Evolutionary conservation across 2,888 invertebrate species (phyloP).

Genomic region (Drosophila stalkeri): DNA sequence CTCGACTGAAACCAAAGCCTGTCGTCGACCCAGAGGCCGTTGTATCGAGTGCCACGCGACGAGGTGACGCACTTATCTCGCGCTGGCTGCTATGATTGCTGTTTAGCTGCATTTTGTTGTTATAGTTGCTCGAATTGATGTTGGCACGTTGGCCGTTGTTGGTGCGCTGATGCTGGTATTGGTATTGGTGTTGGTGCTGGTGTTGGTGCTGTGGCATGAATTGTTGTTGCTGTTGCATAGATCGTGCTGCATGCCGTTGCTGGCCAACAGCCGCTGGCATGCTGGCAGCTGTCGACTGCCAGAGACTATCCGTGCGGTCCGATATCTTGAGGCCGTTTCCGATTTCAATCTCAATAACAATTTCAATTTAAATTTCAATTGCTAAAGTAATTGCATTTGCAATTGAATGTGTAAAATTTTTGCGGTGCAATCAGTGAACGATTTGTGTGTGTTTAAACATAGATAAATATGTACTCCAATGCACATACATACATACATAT

Average conservation of each 20-base stretch:
- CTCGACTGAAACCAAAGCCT: slow-evolving; percentile 83
- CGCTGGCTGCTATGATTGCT: slow-evolving; percentile 76
- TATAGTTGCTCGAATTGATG: slow-evolving; percentile 35
- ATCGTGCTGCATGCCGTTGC: slow-evolving; percentile 64
- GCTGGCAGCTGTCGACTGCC: slow-evolving; percentile 79
- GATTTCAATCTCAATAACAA: slow-evolving; percentile 3
- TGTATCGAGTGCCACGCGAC: slow-evolving; percentile 81
- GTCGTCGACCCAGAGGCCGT: slow-evolving; percentile 83
- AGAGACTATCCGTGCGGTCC: slow-evolving; percentile 82
- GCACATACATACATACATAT: background rate
- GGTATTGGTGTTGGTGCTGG: slow-evolving; percentile 46
- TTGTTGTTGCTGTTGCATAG: slow-evolving; percentile 63
- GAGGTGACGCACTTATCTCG: slow-evolving; percentile 78
- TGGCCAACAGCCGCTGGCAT: slow-evolving; percentile 63
- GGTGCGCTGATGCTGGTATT: slow-evolving; percentile 37
- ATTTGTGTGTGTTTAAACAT: slow-evolving; percentile 12
- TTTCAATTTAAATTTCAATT: background rate
- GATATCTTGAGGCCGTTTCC: slow-evolving; percentile 79
- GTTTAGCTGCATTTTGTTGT: slow-evolving; percentile 61
- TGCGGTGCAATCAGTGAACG: slow-evolving; percentile 29
- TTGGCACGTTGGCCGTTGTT: slow-evolving; percentile 31
- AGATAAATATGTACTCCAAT: too few relatives aligned
- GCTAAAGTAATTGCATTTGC: background rate
- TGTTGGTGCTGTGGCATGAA: slow-evolving; percentile 38
- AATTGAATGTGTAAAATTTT: slow-evolving; percentile 10